Conservation (phyloP, 2,888 invertebrate genomes). For the Perizoma flavofasciatum region DNA sequence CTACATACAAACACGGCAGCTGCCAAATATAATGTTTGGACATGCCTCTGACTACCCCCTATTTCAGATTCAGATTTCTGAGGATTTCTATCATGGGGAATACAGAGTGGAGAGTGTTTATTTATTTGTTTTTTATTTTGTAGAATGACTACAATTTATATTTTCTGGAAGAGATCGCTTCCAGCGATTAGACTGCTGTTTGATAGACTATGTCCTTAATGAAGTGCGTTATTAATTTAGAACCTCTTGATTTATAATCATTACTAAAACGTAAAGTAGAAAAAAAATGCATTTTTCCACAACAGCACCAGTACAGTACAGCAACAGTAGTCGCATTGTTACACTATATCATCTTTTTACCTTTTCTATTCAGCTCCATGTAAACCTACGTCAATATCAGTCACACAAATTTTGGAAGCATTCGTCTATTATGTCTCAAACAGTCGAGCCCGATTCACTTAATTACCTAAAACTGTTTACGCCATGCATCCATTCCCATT, state of each 20-base stretch:
- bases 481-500: slow-evolving; percentile 54
- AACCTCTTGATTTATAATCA: no score
- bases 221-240: no score
- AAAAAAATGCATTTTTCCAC: slow-evolving; percentile 7
- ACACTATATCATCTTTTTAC: neutral
- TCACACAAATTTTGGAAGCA: slow-evolving; percentile 69
- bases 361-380: slow-evolving; percentile 44
- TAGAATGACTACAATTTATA: no score
- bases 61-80: no score
- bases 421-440: slow-evolving; percentile 64
- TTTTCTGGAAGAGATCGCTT: no score
- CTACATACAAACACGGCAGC: no score
- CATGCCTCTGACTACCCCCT: no score
- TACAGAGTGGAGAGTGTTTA: no score
- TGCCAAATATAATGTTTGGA: no score
- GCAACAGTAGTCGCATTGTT: slow-evolving; percentile 6
- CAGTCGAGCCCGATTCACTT: slow-evolving; percentile 60
- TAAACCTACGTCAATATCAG: slow-evolving; percentile 51
- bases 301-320: no score
- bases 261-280: slow-evolving; percentile 6
- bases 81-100: no score
- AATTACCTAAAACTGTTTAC: slow-evolving; percentile 69
- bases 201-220: neutral
- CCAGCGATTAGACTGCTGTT: slow-evolving; percentile 27
- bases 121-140: no score